Conservation (phyloP, 1,140 invertebrate genomes). For the Thaumetopoea pityocampa region DNA sequence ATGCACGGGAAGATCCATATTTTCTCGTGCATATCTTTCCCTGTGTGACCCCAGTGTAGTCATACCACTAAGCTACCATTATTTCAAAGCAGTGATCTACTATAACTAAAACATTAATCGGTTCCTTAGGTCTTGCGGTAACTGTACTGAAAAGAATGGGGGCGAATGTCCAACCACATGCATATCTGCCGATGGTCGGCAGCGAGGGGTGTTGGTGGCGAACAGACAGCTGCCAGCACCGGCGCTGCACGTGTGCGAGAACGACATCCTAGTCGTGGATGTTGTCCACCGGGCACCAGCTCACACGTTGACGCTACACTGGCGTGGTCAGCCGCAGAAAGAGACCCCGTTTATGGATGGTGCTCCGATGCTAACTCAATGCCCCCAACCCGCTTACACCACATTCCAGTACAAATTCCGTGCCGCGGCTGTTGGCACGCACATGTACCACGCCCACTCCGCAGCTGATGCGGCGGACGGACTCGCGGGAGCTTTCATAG, state of each 20-base stretch:
- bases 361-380: constrained; percentile 89
- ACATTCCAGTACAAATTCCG: constrained; percentile 89
- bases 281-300: constrained; percentile 86
- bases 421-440: constrained; percentile 82
- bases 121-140: constrained; percentile 76
- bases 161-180: constrained; percentile 80
- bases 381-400: constrained; percentile 87
- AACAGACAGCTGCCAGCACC: constrained; percentile 91
- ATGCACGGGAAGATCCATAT: too few relatives aligned
- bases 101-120: constrained; percentile 2
- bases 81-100: too few relatives aligned
- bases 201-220: constrained; percentile 83
- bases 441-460: constrained; percentile 86
- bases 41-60: too few relatives aligned
- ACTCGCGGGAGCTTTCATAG: constrained; percentile 86
- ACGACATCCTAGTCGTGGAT: constrained; percentile 90
- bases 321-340: constrained; percentile 87
- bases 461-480: constrained; percentile 86
- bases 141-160: constrained; percentile 80
- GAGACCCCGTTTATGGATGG: constrained; percentile 92
- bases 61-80: too few relatives aligned
- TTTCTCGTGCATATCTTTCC: too few relatives aligned
- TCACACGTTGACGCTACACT: constrained; percentile 86
- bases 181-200: constrained; percentile 82
- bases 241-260: constrained; percentile 89